A percentile compares a stretch with the other conserved stretches of the same genome.
phyloP scores from a whole-genome alignment of 2,888 invertebrate genomes.

The Tenthredo amoena region DNA sequence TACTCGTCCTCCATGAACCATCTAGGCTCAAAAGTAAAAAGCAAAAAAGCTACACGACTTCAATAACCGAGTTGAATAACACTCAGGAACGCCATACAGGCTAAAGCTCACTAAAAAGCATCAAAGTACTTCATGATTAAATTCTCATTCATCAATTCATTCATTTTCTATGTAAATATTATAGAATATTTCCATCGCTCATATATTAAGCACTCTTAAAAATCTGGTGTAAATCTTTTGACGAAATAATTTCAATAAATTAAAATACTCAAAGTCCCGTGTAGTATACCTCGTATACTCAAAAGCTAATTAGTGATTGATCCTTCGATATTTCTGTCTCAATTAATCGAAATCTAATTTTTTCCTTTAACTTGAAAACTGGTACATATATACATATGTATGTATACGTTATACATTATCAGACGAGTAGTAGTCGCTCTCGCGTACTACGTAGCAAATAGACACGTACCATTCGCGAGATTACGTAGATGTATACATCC shows the following conservation, averaged over 20 bases:
- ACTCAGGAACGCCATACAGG: too few relatives aligned
- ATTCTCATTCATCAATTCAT: neutral
- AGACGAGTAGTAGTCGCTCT: neutral
- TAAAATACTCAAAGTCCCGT: too few relatives aligned
- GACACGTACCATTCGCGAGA: slow-evolving; percentile 8
- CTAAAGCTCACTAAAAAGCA: neutral
- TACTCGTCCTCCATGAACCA: neutral
- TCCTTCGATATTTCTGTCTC: too few relatives aligned
- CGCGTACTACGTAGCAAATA: slow-evolving; percentile 5
- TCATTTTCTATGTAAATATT: neutral
- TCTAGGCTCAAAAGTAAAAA: neutral
- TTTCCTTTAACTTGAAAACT: neutral
- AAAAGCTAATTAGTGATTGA: too few relatives aligned
- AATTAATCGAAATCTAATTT: too few relatives aligned
- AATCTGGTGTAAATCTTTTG: neutral
- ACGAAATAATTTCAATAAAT: too few relatives aligned
- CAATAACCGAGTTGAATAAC: neutral
- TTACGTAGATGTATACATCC: neutral
- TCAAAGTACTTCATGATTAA: neutral
- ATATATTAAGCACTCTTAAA: neutral
- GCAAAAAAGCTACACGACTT: neutral
- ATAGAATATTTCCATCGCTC: neutral
- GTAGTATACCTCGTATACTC: too few relatives aligned
- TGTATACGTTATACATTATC: too few relatives aligned
- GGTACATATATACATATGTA: neutral